Evolutionary conservation across 1,140 invertebrate species (phyloP).

Genomic region (Drosophila busckii): DNA sequence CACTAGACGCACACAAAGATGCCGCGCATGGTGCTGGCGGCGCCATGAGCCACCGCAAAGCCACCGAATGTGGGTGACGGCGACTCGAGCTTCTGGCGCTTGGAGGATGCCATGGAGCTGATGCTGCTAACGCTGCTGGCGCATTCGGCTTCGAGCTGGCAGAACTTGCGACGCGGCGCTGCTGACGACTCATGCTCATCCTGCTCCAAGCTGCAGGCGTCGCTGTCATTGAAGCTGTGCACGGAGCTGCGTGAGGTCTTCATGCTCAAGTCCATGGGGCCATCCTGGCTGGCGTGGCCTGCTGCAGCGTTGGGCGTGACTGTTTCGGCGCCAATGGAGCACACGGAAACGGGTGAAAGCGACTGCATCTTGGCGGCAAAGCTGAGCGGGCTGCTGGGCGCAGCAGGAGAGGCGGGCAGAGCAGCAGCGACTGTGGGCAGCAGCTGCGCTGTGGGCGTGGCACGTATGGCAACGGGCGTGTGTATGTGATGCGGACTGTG

Average conservation of each 20-base stretch:
- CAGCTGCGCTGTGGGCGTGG: slow-evolving; percentile 68
- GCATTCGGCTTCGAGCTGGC: slow-evolving; percentile 59
- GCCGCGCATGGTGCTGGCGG: slow-evolving; percentile 62
- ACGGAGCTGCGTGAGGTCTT: slow-evolving; percentile 80
- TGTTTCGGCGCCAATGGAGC: slow-evolving; percentile 67
- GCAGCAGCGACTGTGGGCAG: slow-evolving; percentile 4
- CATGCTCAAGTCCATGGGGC: slow-evolving; percentile 89
- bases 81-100: slow-evolving; percentile 59
- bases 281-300: slow-evolving; percentile 80
- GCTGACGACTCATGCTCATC: slow-evolving; percentile 42
- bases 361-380: slow-evolving; percentile 75
- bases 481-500: slow-evolving; percentile 33
- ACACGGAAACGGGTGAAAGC: slow-evolving; percentile 69
- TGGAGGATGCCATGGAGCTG: slow-evolving; percentile 24
- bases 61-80: slow-evolving; percentile 46
- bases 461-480: slow-evolving; percentile 68
- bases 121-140: slow-evolving; percentile 7
- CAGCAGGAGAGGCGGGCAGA: not conserved
- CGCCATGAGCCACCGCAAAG: slow-evolving; percentile 54
- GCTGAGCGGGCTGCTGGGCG: slow-evolving; percentile 43
- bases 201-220: slow-evolving; percentile 48
- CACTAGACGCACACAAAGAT: slow-evolving; percentile 71
- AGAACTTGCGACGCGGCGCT: slow-evolving; percentile 59
- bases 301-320: not conserved
- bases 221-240: slow-evolving; percentile 68